Percentiles rank a stretch among this genome's conserved stretches.
These are phyloP conservation scores for Columba guinea DNA, from an alignment of 2,797 vertebrate genomes.

Conservation along the genomic window DNA sequence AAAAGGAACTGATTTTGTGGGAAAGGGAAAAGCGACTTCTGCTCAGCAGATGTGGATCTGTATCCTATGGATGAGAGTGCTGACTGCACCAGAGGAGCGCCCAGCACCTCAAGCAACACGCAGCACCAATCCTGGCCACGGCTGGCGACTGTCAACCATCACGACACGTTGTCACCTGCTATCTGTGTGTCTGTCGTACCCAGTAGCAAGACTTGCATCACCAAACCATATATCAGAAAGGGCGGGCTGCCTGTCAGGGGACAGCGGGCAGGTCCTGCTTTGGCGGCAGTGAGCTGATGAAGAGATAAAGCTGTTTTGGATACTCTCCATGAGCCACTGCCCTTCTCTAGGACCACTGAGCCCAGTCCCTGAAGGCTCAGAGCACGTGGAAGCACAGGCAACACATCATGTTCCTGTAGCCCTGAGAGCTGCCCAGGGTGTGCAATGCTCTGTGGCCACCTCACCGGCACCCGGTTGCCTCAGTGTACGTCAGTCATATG, in stretches of 20 bases:
- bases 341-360: not conserved
- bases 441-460: not conserved
- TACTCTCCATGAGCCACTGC: not conserved
- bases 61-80: not conserved
- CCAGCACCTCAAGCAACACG: rapidly evolving
- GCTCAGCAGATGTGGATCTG: not conserved
- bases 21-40: not conserved
- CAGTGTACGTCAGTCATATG: rapidly evolving
- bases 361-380: not conserved
- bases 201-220: not conserved
- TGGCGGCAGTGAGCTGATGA: not conserved
- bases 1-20: not conserved
- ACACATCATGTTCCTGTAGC: rapidly evolving
- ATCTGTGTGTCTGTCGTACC: not conserved
- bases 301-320: not conserved
- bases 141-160: not conserved
- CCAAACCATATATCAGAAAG: not conserved
- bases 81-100: not conserved
- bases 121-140: not conserved
- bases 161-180: rapidly evolving
- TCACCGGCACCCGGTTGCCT: not conserved
- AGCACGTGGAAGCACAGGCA: too few relatives aligned
- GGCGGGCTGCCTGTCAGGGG: not conserved
- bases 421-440: not conserved
- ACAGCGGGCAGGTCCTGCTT: not conserved